phyloP scores from a whole-genome alignment of 2,888 invertebrate species.

The Lasioglossum calceatum region DNA sequence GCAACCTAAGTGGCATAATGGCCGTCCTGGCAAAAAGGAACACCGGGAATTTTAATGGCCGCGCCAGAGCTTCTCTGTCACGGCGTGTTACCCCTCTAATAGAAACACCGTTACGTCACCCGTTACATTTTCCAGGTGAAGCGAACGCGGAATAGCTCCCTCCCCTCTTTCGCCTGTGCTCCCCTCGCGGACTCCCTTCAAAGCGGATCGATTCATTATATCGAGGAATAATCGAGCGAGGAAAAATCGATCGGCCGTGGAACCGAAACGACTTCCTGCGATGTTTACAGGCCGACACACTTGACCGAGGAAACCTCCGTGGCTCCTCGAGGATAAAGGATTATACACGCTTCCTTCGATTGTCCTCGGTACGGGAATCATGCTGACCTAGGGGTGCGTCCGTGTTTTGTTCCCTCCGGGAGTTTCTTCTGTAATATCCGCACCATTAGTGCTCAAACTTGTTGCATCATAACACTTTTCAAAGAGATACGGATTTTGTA shows the following conservation, averaged over 20 bases:
- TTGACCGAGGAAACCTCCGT: not conserved
- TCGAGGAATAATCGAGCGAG: constrained; percentile 22
- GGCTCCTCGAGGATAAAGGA: not conserved
- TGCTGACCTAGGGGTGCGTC: not conserved
- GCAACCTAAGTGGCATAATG: constrained; percentile 48
- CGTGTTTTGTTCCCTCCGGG: not conserved
- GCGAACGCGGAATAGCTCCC: constrained; percentile 18
- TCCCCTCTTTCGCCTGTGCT: not conserved
- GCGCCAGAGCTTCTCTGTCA: constrained; percentile 64
- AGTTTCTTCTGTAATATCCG: not conserved
- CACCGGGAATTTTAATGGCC: constrained; percentile 60
- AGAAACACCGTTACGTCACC: constrained; percentile 68
- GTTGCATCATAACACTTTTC: not conserved
- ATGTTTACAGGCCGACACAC: not conserved
- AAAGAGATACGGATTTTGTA: not conserved
- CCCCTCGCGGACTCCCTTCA: not conserved
- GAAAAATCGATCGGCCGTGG: not conserved
- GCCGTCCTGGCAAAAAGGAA: constrained; percentile 51
- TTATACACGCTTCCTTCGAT: not conserved
- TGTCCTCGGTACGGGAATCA: not conserved
- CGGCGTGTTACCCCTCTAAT: constrained; percentile 64
- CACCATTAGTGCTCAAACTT: not conserved
- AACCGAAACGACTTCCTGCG: constrained; percentile 24
- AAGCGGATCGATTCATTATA: constrained; percentile 27
- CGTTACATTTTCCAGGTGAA: constrained; percentile 67